These are phyloP conservation scores for Microctonus aethiopoides DNA, from an alignment of 2,888 invertebrate species.

Conservation along the genomic window DNA sequence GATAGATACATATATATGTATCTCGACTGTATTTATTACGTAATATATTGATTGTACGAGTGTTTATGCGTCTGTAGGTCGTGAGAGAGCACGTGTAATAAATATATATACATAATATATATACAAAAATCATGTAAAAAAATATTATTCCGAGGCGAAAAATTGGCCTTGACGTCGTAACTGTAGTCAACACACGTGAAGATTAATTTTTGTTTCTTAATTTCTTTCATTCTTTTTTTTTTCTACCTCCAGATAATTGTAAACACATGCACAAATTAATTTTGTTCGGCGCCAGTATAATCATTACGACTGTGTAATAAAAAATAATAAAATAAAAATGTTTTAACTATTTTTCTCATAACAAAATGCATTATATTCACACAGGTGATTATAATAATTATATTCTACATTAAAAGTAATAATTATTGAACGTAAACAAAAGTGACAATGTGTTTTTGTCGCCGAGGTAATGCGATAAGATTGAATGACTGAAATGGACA, in stretches of 20 bases:
- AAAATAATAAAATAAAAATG: background rate
- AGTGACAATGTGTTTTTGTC: background rate
- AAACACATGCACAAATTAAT: background rate
- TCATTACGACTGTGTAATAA: background rate
- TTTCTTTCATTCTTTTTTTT: background rate
- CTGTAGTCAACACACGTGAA: background rate
- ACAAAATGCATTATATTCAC: background rate
- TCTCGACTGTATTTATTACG: background rate
- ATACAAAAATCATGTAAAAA: background rate
- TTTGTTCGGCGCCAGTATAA: background rate
- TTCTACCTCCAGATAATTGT: background rate
- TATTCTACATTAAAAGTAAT: background rate
- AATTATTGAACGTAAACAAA: slow-evolving; percentile 1
- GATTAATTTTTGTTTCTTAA: background rate
- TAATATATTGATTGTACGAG: slow-evolving; percentile 19
- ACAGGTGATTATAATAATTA: background rate
- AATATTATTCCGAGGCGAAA: background rate
- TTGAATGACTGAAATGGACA: background rate
- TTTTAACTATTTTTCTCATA: background rate
- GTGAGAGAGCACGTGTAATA: slow-evolving; percentile 2
- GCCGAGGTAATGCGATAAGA: background rate
- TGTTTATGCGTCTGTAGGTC: slow-evolving; percentile 4
- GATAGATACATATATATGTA: slow-evolving; percentile 1
- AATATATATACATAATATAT: background rate
- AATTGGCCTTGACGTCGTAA: slow-evolving; percentile 2